Evolutionary conservation across 1,140 invertebrate species (phyloP), one percentile per base, ranked within the genome.

Genomic region (Bombus ignitus): DNA sequence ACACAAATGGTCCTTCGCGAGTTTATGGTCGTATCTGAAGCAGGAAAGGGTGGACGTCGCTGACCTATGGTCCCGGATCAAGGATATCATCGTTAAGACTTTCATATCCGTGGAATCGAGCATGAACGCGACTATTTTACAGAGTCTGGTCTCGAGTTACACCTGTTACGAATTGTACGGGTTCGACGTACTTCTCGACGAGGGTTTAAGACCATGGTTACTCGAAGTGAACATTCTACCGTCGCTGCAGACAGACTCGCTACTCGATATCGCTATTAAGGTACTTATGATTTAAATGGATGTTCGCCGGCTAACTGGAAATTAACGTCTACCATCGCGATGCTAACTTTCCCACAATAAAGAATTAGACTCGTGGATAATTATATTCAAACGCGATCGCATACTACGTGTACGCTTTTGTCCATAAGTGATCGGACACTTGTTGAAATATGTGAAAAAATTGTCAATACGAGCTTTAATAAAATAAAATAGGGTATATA

Each of bases 201-300:
- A 97, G 68, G 96, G 97, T 89, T 93, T 98, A 0, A 98, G 98
- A 92, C 98, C 99, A 0, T 99, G 99, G 99, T 95, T 99, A 15
- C 96, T 99, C 82, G 99, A 99, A 96, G 97, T 99, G 2, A 99
- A 99, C 94, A 98, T 99, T 88, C 99, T 98, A 4, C 99, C 99
- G 12, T 98, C 97, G 75, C 95, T 99, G 77, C 98, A 99, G 93
- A 98, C 98, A 85, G 97, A 98, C 82, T 98, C 98, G 32, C 97
- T 98, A 3, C 95, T 99, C 37, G 99, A 99, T 95, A 96, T 98
- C 75, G 97, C 98, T 92, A 98, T 99, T 42, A 99, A 99, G 83
- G 83, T 85, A 59, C 35, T 22, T 22, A 8, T 15, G 28, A 66
- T 70, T 80, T 39, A 37, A 70, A 70, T 22, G n/a, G 18, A 68